Conservation (phyloP, 2,113 vertebrate species). For the Alces alces region DNA sequence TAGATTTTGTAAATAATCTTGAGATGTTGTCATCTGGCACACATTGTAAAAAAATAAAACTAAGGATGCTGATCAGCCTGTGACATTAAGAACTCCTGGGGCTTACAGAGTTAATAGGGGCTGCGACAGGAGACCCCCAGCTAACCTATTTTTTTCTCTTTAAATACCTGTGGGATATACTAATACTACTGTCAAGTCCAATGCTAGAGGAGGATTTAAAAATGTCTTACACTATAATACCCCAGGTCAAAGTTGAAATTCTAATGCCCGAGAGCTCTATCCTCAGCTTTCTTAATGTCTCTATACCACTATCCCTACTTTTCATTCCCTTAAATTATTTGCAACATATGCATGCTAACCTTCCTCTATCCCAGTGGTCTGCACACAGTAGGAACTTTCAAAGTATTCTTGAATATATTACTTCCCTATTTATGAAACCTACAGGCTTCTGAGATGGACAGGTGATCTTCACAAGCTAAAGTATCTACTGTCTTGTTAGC, state of each 20-base stretch:
- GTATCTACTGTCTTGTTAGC: neutral
- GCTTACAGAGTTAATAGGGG: neutral
- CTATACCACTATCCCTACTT: neutral
- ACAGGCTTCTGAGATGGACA: neutral
- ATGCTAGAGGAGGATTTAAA: neutral
- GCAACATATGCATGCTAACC: neutral
- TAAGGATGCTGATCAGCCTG: neutral
- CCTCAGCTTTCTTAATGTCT: neutral
- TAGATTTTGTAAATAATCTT: constrained; percentile 12
- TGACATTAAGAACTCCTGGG: neutral
- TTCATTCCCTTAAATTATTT: neutral
- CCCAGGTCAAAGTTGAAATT: neutral
- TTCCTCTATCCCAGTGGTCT: neutral
- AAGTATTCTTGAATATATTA: neutral
- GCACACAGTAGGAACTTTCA: neutral
- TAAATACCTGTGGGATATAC: neutral
- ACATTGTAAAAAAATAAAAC: neutral
- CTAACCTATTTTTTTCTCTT: neutral
- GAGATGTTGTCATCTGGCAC: neutral
- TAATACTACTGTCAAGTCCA: neutral
- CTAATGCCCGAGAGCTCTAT: neutral
- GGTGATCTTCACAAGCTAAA: neutral
- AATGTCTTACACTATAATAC: neutral
- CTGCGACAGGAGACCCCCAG: neutral
- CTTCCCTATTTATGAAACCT: neutral